Evolutionary conservation across 2,113 vertebrate species (phyloP).

Genomic region (Helogale parvula): DNA sequence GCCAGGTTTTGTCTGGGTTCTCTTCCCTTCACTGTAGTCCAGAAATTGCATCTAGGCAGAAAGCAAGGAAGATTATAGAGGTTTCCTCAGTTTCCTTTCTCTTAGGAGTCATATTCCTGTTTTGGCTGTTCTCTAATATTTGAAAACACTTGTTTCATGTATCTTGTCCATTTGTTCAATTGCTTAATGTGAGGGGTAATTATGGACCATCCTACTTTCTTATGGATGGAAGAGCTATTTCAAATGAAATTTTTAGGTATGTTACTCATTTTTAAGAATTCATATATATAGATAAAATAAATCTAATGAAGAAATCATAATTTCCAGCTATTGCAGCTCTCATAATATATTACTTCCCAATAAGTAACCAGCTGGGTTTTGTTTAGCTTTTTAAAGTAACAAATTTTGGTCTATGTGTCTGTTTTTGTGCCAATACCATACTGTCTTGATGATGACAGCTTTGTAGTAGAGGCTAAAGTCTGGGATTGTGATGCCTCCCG

Average conservation of each 20-base stretch:
- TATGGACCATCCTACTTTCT: not conserved
- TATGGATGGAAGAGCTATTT: not conserved
- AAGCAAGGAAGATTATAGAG: not conserved
- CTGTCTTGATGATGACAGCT: no score
- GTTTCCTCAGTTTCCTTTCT: not conserved
- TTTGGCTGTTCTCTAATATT: not conserved
- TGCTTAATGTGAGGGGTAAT: not conserved
- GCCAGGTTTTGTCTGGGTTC: not conserved
- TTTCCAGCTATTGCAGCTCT: not conserved
- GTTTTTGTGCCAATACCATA: no score
- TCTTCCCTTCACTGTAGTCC: not conserved
- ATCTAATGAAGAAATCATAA: not conserved
- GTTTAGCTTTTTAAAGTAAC: not conserved
- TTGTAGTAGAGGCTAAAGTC: no score
- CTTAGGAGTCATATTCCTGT: not conserved
- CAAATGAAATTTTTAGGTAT: not conserved
- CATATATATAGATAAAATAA: not conserved
- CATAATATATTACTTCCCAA: not conserved
- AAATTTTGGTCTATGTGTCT: no score
- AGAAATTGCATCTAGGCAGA: not conserved
- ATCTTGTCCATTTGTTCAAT: not conserved
- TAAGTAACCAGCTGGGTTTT: not conserved
- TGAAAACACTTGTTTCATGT: not conserved
- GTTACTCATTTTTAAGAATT: not conserved
- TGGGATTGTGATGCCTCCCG: no score